These are phyloP conservation scores for Andrena chrysosceles DNA, from an alignment of 2,888 invertebrate species.

Conservation along the genomic window DNA sequence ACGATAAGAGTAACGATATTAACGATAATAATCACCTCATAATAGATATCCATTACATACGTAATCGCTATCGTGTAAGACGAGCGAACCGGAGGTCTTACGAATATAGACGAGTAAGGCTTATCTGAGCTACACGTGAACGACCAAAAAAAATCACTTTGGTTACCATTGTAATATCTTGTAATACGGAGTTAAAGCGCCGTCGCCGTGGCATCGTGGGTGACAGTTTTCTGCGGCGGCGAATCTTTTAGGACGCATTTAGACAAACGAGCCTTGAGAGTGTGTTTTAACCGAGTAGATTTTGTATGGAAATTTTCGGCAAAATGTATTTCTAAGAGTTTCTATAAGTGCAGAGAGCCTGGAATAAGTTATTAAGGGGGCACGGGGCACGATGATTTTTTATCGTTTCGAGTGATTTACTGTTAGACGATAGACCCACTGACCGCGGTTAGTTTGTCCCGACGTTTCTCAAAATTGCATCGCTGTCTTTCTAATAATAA, in stretches of 20 bases:
- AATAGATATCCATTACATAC: constrained; percentile 59
- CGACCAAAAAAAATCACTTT: constrained; percentile 44
- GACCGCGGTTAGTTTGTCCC: constrained; percentile 5
- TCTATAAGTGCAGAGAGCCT: constrained; percentile 29
- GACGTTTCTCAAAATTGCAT: constrained; percentile 2
- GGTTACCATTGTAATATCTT: constrained; percentile 43
- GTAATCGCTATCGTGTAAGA: constrained; percentile 56
- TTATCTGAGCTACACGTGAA: constrained; percentile 55
- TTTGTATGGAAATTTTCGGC: constrained; percentile 64
- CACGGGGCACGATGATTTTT: constrained; percentile 5
- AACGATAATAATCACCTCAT: constrained; percentile 63
- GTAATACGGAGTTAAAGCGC: constrained; percentile 34
- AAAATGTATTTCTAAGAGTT: constrained; percentile 51
- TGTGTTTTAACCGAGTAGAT: constrained; percentile 58
- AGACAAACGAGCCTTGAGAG: constrained; percentile 32
- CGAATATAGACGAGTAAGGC: constrained; percentile 30
- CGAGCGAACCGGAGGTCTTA: constrained; percentile 34
- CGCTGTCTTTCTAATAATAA: constrained; percentile 24
- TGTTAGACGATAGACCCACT: constrained; percentile 2
- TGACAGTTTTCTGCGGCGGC: constrained; percentile 32
- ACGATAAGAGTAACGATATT: constrained; percentile 56
- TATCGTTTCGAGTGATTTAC: constrained; percentile 28
- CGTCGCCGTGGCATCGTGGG: constrained; percentile 19
- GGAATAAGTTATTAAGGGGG: constrained; percentile 29
- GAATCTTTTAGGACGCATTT: constrained; percentile 52